A percentile compares a stretch with the other conserved stretches of the same genome.
Conservation (phyloP, 1,140 invertebrate genomes). For the Epicauta chinensis region DNA sequence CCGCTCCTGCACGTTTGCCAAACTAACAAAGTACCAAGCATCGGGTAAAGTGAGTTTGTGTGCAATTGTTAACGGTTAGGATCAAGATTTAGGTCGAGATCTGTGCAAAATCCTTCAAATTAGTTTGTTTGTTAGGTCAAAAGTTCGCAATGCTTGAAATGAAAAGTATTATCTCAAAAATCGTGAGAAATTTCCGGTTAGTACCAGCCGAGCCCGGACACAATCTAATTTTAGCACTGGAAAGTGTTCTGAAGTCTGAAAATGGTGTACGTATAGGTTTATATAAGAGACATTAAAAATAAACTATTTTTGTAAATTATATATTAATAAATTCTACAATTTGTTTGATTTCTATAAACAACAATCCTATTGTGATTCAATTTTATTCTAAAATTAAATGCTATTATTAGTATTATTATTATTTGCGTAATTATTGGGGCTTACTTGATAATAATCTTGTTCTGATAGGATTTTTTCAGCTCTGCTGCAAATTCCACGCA, state of each 20-base stretch:
- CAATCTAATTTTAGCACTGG: background rate
- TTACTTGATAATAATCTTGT: constrained; percentile 48
- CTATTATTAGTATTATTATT: background rate
- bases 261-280: constrained; percentile 1
- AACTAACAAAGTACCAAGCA: too few relatives aligned
- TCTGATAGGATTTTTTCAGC: constrained; percentile 58
- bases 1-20: too few relatives aligned
- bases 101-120: too few relatives aligned
- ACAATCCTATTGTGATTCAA: background rate
- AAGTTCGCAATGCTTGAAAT: constrained; percentile 29
- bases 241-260: constrained; percentile 5
- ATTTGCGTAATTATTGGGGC: too few relatives aligned
- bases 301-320: background rate
- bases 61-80: too few relatives aligned
- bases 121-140: constrained; percentile 28
- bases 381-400: background rate
- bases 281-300: background rate
- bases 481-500: constrained; percentile 57
- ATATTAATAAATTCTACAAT: background rate
- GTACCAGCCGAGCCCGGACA: background rate
- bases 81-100: too few relatives aligned
- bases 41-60: too few relatives aligned
- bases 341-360: background rate
- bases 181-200: constrained; percentile 19
- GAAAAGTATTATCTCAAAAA: constrained; percentile 24